Evolutionary conservation across 2,888 invertebrate genomes (phyloP).

Genomic region (Resseliella maxima): DNA sequence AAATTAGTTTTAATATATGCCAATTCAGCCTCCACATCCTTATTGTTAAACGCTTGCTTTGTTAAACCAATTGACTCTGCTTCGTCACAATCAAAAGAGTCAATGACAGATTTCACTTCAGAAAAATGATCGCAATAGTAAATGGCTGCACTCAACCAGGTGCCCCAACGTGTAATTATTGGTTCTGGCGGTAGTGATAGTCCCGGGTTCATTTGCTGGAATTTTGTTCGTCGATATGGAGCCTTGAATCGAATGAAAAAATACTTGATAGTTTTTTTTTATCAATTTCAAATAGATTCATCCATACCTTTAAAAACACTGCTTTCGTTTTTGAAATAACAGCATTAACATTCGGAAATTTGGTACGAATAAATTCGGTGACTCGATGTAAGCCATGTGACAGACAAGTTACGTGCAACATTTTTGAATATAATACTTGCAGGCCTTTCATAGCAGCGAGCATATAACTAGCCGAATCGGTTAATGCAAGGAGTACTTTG

Average conservation of each 20-base stretch:
- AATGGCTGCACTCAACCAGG: conserved; percentile 59
- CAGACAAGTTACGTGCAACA: conserved; percentile 62
- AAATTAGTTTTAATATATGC: not conserved
- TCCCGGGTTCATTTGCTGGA: conserved; percentile 61
- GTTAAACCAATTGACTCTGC: not conserved
- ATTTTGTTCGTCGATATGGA: conserved; percentile 60
- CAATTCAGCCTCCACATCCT: not conserved
- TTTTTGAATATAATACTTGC: conserved; percentile 60
- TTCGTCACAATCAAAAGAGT: not conserved
- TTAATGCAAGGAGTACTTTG: conserved; percentile 54
- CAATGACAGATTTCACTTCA: conserved; percentile 43
- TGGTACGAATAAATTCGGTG: conserved; percentile 60
- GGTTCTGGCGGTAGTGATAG: conserved; percentile 62
- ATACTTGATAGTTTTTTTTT: not conserved
- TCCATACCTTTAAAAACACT: conserved; percentile 61
- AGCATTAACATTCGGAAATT: conserved; percentile 61
- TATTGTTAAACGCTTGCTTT: not conserved
- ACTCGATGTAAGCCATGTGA: conserved; percentile 62
- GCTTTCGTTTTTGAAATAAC: conserved; percentile 61
- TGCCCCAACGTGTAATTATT: conserved; percentile 63
- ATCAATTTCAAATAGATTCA: not conserved
- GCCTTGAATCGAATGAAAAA: conserved; percentile 56
- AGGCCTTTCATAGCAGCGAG: conserved; percentile 60
- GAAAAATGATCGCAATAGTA: conserved; percentile 55
- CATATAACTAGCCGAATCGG: conserved; percentile 60